phyloP scores from a whole-genome alignment of 23 tunicate genomes.

The Trididemnum clinides region DNA sequence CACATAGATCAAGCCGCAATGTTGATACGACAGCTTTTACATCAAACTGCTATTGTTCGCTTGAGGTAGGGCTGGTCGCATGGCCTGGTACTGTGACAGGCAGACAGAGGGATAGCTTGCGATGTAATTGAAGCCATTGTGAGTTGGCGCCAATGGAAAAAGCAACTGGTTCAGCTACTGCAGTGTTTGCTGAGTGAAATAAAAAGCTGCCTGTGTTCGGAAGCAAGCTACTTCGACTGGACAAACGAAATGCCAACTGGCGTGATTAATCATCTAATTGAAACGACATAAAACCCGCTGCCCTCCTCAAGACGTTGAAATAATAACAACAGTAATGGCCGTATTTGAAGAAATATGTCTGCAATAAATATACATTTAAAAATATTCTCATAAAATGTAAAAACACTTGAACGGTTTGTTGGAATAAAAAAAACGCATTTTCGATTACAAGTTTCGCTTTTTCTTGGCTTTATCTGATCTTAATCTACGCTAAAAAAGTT shows the following conservation, averaged over 20 bases:
- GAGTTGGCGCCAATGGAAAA: conserved; percentile 4
- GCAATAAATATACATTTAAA: no score
- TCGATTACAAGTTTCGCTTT: no score
- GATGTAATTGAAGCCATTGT: not conserved
- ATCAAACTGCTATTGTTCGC: not conserved
- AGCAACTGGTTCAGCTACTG: not conserved
- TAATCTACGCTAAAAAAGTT: no score
- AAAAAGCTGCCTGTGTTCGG: not conserved
- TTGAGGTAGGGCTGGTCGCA: not conserved
- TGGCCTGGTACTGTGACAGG: conserved; percentile 19
- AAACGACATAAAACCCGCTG: no score
- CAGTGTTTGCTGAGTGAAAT: conserved; percentile 5
- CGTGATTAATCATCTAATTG: no score
- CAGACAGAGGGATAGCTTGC: conserved; percentile 32
- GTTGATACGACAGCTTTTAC: not conserved
- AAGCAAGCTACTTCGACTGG: not conserved
- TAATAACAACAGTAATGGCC: no score
- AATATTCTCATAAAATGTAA: no score
- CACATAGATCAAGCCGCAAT: not conserved
- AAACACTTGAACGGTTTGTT: no score
- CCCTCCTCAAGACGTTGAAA: no score
- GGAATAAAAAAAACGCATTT: no score
- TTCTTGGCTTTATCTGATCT: no score
- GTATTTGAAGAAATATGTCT: no score
- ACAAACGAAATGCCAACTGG: not conserved